These are phyloP conservation scores for Leuciscus idus DNA, from an alignment of 2,113 vertebrate species.

Conservation along the genomic window DNA sequence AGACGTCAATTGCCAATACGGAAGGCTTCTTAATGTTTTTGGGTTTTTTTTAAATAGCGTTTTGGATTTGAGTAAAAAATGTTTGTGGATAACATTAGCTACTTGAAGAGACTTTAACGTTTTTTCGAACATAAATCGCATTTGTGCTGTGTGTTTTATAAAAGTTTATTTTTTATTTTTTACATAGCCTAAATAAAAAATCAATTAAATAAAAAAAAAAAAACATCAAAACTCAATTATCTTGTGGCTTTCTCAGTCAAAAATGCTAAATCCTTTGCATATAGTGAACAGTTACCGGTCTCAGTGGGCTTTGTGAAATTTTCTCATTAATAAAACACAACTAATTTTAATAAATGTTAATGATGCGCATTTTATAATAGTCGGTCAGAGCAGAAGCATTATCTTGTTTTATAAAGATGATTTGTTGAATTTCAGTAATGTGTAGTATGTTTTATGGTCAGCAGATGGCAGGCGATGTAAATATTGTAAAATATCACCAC, in stretches of 20 bases:
- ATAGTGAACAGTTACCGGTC: background rate
- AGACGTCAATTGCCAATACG: background rate
- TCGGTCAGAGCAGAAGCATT: background rate
- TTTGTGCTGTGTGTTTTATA: no score
- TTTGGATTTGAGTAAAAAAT: background rate
- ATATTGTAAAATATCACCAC: slow-evolving; percentile 16
- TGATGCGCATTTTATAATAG: background rate
- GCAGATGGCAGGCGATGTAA: slow-evolving; percentile 42
- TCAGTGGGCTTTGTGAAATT: background rate
- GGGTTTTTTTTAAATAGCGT: background rate
- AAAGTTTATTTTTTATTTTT: no score
- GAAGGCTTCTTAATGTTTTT: background rate
- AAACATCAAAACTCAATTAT: background rate
- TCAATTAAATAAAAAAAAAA: background rate
- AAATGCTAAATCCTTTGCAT: background rate
- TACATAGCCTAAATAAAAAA: background rate
- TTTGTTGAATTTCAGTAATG: background rate
- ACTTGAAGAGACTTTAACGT: background rate
- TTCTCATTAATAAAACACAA: slow-evolving; percentile 17
- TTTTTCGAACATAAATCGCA: background rate
- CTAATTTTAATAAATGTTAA: background rate
- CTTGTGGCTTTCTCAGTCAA: no score
- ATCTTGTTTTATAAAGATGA: background rate
- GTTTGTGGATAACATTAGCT: background rate
- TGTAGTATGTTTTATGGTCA: slow-evolving; percentile 27